A percentile compares a stretch with the other conserved stretches of the same genome.
Conservation (phyloP, 2,113 vertebrate genomes). For the Solea senegalensis region DNA sequence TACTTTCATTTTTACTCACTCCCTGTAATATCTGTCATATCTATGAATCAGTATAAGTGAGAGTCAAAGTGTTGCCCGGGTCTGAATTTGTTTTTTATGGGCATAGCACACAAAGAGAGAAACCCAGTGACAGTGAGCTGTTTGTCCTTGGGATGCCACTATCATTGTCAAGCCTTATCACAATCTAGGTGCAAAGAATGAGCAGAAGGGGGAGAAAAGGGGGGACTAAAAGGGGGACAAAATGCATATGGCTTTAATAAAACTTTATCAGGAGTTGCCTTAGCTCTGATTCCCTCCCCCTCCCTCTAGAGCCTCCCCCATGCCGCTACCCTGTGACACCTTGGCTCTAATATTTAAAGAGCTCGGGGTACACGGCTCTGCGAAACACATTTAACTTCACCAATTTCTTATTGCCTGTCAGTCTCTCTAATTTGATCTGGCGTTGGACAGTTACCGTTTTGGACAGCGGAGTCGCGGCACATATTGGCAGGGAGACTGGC, state of each 20-base stretch:
- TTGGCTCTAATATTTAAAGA: conserved; percentile 77
- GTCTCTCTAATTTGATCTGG: conserved; percentile 84
- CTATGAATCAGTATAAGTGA: not conserved
- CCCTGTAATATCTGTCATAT: too few relatives aligned
- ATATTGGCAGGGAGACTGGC: conserved; percentile 85
- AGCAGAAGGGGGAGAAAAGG: conserved; percentile 20
- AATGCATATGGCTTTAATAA: conserved; percentile 77
- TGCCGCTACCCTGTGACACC: conserved; percentile 48
- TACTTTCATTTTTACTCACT: too few relatives aligned
- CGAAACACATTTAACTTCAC: conserved; percentile 81
- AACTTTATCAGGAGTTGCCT: conserved; percentile 79
- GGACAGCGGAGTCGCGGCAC: conserved; percentile 80
- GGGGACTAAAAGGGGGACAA: conserved; percentile 27
- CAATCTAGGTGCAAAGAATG: conserved; percentile 61
- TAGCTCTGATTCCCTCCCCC: conserved; percentile 31
- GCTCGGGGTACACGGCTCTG: conserved; percentile 57
- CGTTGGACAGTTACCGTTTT: conserved; percentile 82
- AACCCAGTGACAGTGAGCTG: conserved; percentile 64
- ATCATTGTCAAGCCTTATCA: conserved; percentile 80
- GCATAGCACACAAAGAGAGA: conserved; percentile 53
- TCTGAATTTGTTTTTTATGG: conserved; percentile 29
- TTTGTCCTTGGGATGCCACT: conserved; percentile 74
- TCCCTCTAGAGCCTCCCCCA: not conserved
- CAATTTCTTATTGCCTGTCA: conserved; percentile 86
- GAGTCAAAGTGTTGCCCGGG: not conserved